Evolutionary conservation across 2,113 vertebrate species (phyloP), one percentile per base, ranked within the genome.

Genomic region (Anguilla japonica): DNA sequence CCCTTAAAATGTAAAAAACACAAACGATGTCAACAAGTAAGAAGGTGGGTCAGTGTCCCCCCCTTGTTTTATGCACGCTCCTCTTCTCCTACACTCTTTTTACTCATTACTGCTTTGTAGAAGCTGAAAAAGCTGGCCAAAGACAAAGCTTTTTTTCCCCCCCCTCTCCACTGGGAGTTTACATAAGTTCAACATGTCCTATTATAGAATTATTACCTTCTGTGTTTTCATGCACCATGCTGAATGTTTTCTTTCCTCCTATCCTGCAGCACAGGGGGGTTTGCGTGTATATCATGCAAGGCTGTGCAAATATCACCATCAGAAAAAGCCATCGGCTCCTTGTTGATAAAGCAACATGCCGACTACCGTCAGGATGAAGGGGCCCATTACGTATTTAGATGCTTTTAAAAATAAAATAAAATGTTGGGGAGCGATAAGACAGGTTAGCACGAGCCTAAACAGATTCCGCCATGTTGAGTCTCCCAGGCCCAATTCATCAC

Each of bases 91-190:
- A 6, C 5, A 26, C 41, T 81, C 63, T 75, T 84, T 84, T 75
- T 75, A 84, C 22, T 78, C 84, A 84, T 41, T 71, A 84, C 63
- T 75, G 22, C 60, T 63, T 60, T 75, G 83, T 84, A 67, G 39
- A 13, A 80, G 75, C 43, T 53, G 71, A 75, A 67, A 67, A 67
- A 34, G 71, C 71, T 22, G 29, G 20, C 78, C 39, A 60, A 85
- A 67, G 60, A 67, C 60, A 22, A 67, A 80, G n/a, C 71, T 39
- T 29, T 56, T 50, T 53, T 39, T 53, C 78, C 71, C 6, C 1
- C n/a, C 71, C 43, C 43, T 46, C 16, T 57, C 75, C 75, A 80
- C 71, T 53, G 34, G 2, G 46, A 85, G 84, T 39, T 85, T 85
- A 11, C 50, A 53, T 79, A 41, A 56, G 29, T 56, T 85, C 84